Base-by-base conservation (phyloP, 2,797 vertebrate genomes). In the Garrulus glandarius region DNA sequence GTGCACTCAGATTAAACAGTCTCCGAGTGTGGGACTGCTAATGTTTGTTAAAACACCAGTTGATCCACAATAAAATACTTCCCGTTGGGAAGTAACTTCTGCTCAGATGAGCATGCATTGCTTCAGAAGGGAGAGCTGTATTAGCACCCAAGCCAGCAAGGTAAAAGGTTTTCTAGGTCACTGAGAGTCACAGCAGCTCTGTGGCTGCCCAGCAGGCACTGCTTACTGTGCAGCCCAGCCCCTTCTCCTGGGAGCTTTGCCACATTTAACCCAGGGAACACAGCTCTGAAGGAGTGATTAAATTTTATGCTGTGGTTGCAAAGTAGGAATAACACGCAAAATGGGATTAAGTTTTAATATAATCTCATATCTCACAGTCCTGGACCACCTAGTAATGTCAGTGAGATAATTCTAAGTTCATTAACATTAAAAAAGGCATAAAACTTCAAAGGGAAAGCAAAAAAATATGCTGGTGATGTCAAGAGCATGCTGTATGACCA, bases 371-470 rank as follows among this genome's bases (percentile, higher is more conserved):
- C 84, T 90, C 46, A 37, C 41, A 81, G 69, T 72, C 37, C 79
- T 41, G 60, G 93, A 92, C 94, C 95, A 96, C 95, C 94, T 84
- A 82, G 64, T 52, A 86, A 88, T 17, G 44, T 44, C 24, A 79
- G 43, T 50, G 64, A 95, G 74, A 89, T 92, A 81, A 71, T 77
- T 80, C n/a, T 36, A 81, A 87, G 47, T 59, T 56, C 56, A 85
- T 92, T 83, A 79, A 50, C 50, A 27, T 74, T 37, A 4, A 22
- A 86, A 87, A 87, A 36, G 21, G 37, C 49, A 87, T 50, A 3
- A 5, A 75, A 88, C 79, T 83, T 94, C 93, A 95, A 95, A 95
- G 71, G 67, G 61, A 93, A 96, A 79, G 53, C 34, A 87, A 86
- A 84, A 49, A 78, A 41, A 19, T 11, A 36, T 2, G 15, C 67